Conservation (phyloP, 2,113 vertebrate species). For the Pantherophis guttatus region DNA sequence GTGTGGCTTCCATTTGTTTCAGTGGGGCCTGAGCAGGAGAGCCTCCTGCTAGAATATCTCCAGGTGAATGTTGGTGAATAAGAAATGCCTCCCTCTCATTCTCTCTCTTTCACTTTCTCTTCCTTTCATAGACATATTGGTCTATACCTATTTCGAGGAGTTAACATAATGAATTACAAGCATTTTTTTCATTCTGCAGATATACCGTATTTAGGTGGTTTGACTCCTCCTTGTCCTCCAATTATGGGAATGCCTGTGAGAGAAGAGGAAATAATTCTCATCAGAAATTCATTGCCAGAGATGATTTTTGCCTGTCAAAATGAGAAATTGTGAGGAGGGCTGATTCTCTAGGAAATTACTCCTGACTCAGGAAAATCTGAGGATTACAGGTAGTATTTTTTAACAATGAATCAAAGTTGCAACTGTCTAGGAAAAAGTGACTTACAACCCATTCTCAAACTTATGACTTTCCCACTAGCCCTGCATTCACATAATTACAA, state of each 20-base stretch:
- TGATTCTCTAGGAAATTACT: fast-evolving
- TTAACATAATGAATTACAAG: neutral
- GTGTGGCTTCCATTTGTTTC: neutral
- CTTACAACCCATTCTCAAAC: neutral
- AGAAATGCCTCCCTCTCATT: neutral
- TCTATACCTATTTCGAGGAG: neutral
- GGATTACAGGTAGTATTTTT: neutral
- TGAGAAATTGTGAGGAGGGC: neutral
- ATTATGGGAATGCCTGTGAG: conserved; percentile 66
- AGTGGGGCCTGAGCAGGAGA: neutral
- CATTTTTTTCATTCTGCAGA: neutral
- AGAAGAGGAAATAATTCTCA: fast-evolving
- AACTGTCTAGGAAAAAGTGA: neutral
- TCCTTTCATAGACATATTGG: neutral
- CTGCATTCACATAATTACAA: neutral
- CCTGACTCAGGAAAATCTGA: neutral
- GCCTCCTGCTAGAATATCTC: neutral
- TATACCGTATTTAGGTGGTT: conserved; percentile 70
- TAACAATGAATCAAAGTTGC: neutral
- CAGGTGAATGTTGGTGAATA: neutral
- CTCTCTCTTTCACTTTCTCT: neutral
- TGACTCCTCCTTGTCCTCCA: conserved; percentile 66
- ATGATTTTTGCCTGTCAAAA: neutral
- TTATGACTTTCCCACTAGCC: neutral
- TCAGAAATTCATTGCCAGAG: fast-evolving